Base-by-base conservation (phyloP, 2,113 vertebrate species). In the Catharus bicknelli region DNA sequence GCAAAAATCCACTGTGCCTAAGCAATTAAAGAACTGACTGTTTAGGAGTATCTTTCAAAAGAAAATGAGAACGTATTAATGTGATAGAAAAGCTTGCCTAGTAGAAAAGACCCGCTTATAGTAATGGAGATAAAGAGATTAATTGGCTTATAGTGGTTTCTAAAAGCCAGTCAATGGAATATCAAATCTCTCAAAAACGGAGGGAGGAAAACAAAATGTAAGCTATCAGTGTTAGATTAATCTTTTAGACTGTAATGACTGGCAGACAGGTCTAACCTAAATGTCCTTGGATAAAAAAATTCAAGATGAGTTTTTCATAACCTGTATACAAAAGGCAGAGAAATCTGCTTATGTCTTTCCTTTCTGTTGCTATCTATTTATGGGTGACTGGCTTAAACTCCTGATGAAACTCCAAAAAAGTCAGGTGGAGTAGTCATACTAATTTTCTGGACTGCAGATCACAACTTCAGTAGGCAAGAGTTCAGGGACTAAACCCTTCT, bases 111-210 rank as follows among this genome's bases (percentile, higher is more conserved):
- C 36, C 9, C 3, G 0, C 64, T 73, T 66, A 67, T 34, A 78
- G 30, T 72, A 96, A 84, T 64, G 57, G 89, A 89, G 48, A 86
- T 94, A 83, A 90, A 88, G 14, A 83, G 36, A 84, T 79, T 86
- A 78, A 89, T 63, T 79, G 10, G 53, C 45, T 48, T 50, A 22
- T 25, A 63, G 74, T 1, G 17, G 87, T 94, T 94, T 84, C 89
- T 91, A 94, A 89, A 89, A 91, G 94, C 61, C 53, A 67, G 66
- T 53, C 73, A 75, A 62, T 40, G 59, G 73, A 69, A 89, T 81
- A 86, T 92, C 73, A 84, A 38, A 66, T 88, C 34, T 92, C 69
- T 94, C 54, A 86, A 48, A 93, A 90, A 67, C 45, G 43, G 48
- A 78, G 76, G 53, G 32, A 78, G 30, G 21, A 82, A 92, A 94